Base-by-base conservation (phyloP, 2,888 invertebrate genomes). In the Dexiosoma caninum region DNA sequence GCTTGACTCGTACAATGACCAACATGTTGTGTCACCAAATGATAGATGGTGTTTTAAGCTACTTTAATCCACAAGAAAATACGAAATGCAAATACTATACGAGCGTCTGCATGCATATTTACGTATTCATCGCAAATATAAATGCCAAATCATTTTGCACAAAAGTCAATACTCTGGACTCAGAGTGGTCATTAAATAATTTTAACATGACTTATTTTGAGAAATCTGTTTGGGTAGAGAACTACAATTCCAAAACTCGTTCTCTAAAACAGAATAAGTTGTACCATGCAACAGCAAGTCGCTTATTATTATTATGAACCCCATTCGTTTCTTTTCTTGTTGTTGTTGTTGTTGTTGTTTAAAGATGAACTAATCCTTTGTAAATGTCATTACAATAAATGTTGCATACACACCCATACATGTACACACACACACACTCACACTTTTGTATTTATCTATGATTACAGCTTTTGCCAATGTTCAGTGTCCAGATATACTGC, bases 351-450 rank as follows among this genome's bases (percentile, higher is more conserved):
- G 21, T 40, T 57, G 49, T 67, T 23, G 3, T 69, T 57, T 37
- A 69, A 55, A 53, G 44, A 55, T 55, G 21, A 69, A 69, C 76
- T 80, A 76, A 80, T 80, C 67, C 76, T 76, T 76, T 80, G 76
- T 72, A 67, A 72, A 80, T 76, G 66, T 80, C 76, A 62, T 76
- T 80, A 76, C 75, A 76, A 75, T 80, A 75, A 70, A 80, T 80
- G 70, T 67, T 71, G 55, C 27, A 60, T 59, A 80, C 59, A 53
- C 46, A 6, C 27, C 4, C 27, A 27, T 6, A 27, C n/a, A n/a
- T n/a, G n/a, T n/a, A n/a, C 3, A 27, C 27, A 27, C 27, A 27
- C 27, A 27, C 27, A 27, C 27, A 27, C 19, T 60, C 66, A 80
- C 51, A 53, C 53, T 70, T 66, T 80, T 49, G 57, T 46, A 40